A percentile compares a stretch with the other conserved stretches of the same genome.
phyloP scores from a whole-genome alignment of 1,140 invertebrate species.

The Drosophila ercepeae region DNA sequence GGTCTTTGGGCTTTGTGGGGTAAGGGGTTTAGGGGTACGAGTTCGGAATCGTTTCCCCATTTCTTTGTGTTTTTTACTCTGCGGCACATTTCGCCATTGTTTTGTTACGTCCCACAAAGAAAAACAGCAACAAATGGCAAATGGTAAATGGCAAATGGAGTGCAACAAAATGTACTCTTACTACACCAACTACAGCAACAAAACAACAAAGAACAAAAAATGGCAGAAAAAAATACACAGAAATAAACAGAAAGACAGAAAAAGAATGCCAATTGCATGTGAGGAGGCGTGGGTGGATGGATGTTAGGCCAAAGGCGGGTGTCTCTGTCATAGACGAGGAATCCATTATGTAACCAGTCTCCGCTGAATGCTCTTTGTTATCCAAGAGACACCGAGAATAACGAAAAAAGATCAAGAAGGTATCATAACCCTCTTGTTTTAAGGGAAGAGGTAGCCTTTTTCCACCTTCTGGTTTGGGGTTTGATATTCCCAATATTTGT shows the following conservation, averaged over 20 bases:
- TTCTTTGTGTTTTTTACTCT: constrained; percentile 37
- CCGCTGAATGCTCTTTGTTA: neutral
- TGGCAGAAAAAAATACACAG: constrained; percentile 12
- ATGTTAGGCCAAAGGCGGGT: neutral
- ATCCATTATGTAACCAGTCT: neutral
- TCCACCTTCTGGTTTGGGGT: too few relatives aligned
- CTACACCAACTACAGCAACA: neutral
- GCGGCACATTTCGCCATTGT: constrained; percentile 50
- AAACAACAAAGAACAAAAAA: constrained; percentile 3
- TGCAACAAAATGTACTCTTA: constrained; percentile 7
- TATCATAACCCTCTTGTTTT: too few relatives aligned
- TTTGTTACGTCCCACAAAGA: constrained; percentile 63
- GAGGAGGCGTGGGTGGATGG: constrained; percentile 5
- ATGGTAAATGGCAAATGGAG: constrained; percentile 37
- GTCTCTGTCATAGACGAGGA: neutral
- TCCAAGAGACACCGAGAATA: too few relatives aligned
- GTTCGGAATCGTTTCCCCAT: constrained; percentile 11
- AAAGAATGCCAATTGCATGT: constrained; percentile 48
- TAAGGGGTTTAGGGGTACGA: neutral
- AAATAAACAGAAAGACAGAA: constrained; percentile 47
- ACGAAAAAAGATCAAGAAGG: too few relatives aligned
- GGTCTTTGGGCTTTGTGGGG: too few relatives aligned
- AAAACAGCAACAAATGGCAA: constrained; percentile 72
- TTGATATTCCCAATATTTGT: too few relatives aligned
- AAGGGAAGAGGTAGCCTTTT: too few relatives aligned